Conservation (phyloP, 2,888 invertebrate genomes). For the Leptothorax acervorum region DNA sequence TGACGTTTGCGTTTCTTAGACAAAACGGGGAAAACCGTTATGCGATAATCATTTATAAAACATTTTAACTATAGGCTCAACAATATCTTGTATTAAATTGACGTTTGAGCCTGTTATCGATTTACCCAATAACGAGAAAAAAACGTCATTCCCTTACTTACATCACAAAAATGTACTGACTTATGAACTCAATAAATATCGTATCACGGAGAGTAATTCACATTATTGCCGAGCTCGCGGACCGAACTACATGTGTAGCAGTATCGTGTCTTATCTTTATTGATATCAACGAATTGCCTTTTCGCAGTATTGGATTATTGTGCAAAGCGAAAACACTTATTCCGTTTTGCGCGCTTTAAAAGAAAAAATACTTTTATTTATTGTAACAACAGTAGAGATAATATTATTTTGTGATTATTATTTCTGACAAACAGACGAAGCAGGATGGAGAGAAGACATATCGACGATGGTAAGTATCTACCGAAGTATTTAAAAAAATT, state of each 20-base stretch:
- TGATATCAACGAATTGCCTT: background rate
- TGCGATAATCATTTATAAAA: background rate
- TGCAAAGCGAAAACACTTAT: background rate
- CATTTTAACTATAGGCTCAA: background rate
- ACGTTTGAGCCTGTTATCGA: background rate
- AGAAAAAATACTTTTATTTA: background rate
- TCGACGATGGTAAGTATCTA: constrained; percentile 68
- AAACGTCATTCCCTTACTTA: background rate
- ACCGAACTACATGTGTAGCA: background rate
- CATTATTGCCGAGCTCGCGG: background rate
- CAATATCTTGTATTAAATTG: background rate
- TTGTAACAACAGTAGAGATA: background rate
- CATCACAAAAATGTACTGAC: background rate
- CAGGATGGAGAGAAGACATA: constrained; percentile 59
- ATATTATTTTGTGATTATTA: background rate
- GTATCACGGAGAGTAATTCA: too few relatives aligned
- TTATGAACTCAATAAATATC: background rate
- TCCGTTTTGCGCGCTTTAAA: background rate
- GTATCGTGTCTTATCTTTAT: background rate
- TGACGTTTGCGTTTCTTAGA: background rate
- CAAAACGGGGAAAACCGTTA: background rate
- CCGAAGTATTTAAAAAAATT: background rate
- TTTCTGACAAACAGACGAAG: background rate
- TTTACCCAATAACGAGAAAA: background rate
- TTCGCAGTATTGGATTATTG: background rate